These are phyloP conservation scores for Craseonycteris thonglongyai DNA, from an alignment of 2,113 vertebrate genomes.

Conservation along the genomic window DNA sequence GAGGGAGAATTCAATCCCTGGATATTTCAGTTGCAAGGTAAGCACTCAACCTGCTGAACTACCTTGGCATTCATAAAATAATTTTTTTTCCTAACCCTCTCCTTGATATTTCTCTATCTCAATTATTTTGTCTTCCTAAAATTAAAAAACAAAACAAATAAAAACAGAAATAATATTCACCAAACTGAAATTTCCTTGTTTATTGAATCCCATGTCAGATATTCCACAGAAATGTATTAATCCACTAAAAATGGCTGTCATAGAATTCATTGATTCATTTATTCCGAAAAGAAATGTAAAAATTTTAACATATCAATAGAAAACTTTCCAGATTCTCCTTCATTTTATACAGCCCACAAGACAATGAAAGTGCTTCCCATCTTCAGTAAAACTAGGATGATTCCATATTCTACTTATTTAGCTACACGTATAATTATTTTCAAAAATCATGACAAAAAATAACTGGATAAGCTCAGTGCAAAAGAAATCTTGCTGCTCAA, in stretches of 20 bases:
- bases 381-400: neutral
- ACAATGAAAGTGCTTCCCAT: neutral
- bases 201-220: neutral
- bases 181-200: neutral
- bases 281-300: neutral
- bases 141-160: neutral
- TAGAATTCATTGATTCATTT: neutral
- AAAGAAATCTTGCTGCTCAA: neutral
- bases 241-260: neutral
- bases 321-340: neutral
- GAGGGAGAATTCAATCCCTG: too few relatives aligned
- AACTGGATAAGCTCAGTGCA: neutral
- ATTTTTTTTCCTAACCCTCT: neutral
- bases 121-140: constrained; percentile 11
- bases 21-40: too few relatives aligned
- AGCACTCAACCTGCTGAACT: too few relatives aligned
- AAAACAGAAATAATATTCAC: neutral
- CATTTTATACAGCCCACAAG: neutral
- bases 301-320: neutral
- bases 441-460: neutral
- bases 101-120: neutral
- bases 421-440: neutral
- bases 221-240: neutral
- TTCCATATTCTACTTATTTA: neutral
- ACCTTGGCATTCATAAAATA: too few relatives aligned